These are phyloP conservation scores for Ectobius pallidus DNA, from an alignment of 2,888 invertebrate genomes.

Conservation along the genomic window DNA sequence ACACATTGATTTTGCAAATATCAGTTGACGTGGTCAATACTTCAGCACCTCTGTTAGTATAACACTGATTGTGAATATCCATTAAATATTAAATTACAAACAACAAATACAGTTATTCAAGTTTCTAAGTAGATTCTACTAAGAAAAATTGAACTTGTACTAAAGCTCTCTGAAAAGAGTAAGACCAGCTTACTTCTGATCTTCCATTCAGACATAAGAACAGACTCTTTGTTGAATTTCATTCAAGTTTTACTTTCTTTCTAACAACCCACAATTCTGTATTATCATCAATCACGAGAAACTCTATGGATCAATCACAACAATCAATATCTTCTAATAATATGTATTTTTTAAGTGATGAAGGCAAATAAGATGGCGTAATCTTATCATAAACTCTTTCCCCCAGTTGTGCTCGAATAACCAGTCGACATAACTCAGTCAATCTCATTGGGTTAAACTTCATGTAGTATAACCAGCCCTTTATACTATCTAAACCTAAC, in stretches of 20 bases:
- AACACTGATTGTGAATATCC: no score
- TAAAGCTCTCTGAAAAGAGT: no score
- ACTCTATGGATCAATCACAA: conserved; percentile 37
- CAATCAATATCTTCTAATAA: conserved; percentile 59
- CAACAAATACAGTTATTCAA: no score
- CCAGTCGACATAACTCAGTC: conserved; percentile 63
- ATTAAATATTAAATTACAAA: no score
- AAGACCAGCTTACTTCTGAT: no score
- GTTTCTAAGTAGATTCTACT: no score
- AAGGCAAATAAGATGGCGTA: conserved; percentile 61
- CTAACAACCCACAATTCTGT: neutral
- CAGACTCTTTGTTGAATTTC: no score
- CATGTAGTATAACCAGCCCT: conserved; percentile 56
- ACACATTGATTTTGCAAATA: no score
- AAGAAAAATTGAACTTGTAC: no score
- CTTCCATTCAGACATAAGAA: no score
- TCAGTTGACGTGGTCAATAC: no score
- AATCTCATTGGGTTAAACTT: conserved; percentile 60
- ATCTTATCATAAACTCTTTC: conserved; percentile 54
- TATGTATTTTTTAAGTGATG: conserved; percentile 62
- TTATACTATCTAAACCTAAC: conserved; percentile 50
- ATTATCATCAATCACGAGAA: neutral
- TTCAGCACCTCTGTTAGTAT: no score
- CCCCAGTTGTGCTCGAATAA: conserved; percentile 58
- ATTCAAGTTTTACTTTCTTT: neutral